These are phyloP conservation scores for Pygoscelis antarcticus DNA, from an alignment of 2,113 vertebrate genomes.

Conservation along the genomic window DNA sequence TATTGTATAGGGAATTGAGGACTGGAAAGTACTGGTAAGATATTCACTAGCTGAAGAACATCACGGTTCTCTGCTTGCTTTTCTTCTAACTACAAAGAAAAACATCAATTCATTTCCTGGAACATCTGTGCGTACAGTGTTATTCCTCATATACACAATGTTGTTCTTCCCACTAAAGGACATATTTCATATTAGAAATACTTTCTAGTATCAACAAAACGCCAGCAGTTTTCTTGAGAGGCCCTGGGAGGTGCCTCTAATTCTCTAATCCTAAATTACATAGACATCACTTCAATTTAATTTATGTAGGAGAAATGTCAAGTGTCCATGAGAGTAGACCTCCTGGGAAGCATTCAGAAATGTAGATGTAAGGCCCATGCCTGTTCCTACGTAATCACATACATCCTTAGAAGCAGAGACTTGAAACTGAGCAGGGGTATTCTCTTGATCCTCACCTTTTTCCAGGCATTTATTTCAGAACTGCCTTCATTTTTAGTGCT, in stretches of 20 bases:
- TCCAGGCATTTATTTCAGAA: background rate
- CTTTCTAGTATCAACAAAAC: background rate
- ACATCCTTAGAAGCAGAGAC: background rate
- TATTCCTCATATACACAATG: background rate
- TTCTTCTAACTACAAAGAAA: background rate
- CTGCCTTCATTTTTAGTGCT: background rate
- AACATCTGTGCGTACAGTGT: rapidly evolving
- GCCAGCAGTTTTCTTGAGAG: background rate
- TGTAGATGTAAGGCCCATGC: background rate
- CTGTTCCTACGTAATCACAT: background rate
- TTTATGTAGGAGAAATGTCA: constrained; percentile 65
- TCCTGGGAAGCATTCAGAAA: constrained; percentile 61
- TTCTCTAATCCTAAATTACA: constrained; percentile 33
- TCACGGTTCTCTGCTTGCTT: background rate
- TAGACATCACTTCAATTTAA: constrained; percentile 51
- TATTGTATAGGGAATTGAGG: background rate
- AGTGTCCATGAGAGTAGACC: constrained; percentile 39
- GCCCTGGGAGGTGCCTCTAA: background rate
- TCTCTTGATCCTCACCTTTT: background rate
- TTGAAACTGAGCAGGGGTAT: background rate
- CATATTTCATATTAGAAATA: background rate
- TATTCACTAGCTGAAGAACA: background rate
- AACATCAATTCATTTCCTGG: background rate
- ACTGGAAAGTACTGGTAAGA: background rate
- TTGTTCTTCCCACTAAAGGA: background rate